These are phyloP conservation scores for Cichladusa arquata DNA, from an alignment of 2,113 vertebrate genomes.

Conservation along the genomic window DNA sequence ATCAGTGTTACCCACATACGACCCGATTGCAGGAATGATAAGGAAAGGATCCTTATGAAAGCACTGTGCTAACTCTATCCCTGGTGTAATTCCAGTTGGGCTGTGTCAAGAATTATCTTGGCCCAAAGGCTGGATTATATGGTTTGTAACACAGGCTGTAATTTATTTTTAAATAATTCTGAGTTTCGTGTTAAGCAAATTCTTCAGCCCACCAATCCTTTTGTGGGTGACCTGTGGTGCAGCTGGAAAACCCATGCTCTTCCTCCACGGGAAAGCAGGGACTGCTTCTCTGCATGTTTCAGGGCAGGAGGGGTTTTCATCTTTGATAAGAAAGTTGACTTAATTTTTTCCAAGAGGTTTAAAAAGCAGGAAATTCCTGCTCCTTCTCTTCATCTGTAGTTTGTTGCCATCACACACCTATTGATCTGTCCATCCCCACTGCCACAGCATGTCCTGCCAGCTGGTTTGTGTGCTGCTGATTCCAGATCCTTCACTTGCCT, in stretches of 20 bases:
- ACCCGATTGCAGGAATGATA: background rate
- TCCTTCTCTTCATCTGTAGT: rapidly evolving
- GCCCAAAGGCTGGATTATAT: background rate
- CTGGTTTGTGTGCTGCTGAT: background rate
- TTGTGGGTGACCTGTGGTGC: background rate
- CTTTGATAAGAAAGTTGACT: background rate
- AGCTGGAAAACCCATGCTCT: background rate
- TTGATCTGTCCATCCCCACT: background rate
- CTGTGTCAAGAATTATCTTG: conserved; percentile 20
- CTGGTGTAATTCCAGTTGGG: background rate
- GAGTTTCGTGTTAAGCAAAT: background rate
- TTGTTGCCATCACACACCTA: background rate
- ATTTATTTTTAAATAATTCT: conserved; percentile 1
- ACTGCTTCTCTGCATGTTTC: background rate
- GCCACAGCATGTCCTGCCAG: background rate
- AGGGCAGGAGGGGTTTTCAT: background rate
- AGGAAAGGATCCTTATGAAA: conserved; percentile 12
- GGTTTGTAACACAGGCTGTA: background rate
- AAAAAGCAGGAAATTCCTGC: background rate
- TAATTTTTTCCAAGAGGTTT: background rate
- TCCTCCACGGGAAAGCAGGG: background rate
- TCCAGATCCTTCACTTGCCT: background rate
- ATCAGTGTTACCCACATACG: background rate
- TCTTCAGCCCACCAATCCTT: background rate
- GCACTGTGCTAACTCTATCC: background rate